Base-by-base conservation (phyloP, 1,140 invertebrate species). In the Achatina immaculata region DNA sequence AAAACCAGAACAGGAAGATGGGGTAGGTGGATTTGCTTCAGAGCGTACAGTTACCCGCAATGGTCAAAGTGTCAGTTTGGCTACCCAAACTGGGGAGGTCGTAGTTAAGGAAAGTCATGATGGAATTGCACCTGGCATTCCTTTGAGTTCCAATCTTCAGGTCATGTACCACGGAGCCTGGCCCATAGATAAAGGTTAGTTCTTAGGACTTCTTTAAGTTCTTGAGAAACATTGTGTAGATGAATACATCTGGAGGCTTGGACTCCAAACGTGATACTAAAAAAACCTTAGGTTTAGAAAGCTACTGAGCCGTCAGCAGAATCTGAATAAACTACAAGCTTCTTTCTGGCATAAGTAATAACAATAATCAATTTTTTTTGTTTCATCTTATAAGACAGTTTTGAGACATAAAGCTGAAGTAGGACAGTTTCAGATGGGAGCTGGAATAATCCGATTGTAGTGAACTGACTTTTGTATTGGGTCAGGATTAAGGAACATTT, bases 81-180 rank as follows among this genome's bases (percentile, higher is more conserved):
- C 74, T 31, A 76, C 74, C 2, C 76, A 78, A 36, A 78, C 76
- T 11, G 65, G 76, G 76, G 78, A 80, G 28, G 78, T 76, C 43
- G 58, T 42, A 24, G 14, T 38, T 21, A 45, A 24, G 34, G 74
- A 76, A 2, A 58, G 58, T 24, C 62, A 34, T 28, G 82, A 68
- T 24, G 77, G 72, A n/a, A 11, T 71, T 31, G 82, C 72, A 0
- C 36, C 66, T 24, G 82, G 78, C 31, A 62, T 80, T 31, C 73
- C 81, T 9, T 21, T 83, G 16, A 80, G 21, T 51, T 28, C 73
- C 3, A 78, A 76, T 62, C 9, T 79, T 0, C 82, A 91, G 21
- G 91, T 90, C 38, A 89, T 94, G 0, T 95, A 95, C 88, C 94
- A 94, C 84, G 94, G 94, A 42, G 94, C 94, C 14, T 95, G 95